Evolutionary conservation across 2,888 invertebrate genomes (phyloP).

Genomic region (Lydus trimaculatus): DNA sequence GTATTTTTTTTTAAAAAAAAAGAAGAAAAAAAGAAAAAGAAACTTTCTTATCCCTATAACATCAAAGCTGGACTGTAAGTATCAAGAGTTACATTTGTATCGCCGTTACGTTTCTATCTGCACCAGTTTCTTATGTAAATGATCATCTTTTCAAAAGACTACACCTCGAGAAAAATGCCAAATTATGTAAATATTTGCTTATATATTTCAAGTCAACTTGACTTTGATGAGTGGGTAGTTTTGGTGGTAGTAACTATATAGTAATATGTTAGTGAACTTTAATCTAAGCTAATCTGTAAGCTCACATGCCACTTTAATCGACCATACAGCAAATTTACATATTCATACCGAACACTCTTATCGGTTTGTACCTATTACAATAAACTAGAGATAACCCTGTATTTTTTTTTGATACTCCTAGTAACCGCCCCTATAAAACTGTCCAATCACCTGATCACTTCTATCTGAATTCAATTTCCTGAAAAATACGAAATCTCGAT

Average conservation of each 20-base stretch:
- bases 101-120: slow-evolving; percentile 38
- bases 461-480: background rate
- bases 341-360: background rate
- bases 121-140: slow-evolving; percentile 47
- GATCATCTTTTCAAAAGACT: slow-evolving; percentile 21
- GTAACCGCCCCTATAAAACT: background rate
- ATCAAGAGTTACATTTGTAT: slow-evolving; percentile 48
- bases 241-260: background rate
- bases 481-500: background rate
- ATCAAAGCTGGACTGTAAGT: slow-evolving; percentile 48
- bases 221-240: background rate
- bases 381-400: background rate
- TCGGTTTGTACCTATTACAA: background rate
- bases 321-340: slow-evolving; percentile 5
- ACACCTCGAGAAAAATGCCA: slow-evolving; percentile 21
- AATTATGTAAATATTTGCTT: slow-evolving; percentile 30
- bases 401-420: background rate
- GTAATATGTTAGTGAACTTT: background rate
- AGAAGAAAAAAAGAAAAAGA: background rate
- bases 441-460: background rate
- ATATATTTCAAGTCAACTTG: slow-evolving; percentile 1
- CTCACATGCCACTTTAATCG: slow-evolving; percentile 3
- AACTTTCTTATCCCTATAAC: slow-evolving; percentile 29
- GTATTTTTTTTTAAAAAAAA: background rate
- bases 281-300: slow-evolving; percentile 3